Percentiles rank a stretch among this genome's conserved stretches.
Evolutionary conservation across 2,888 invertebrate species (phyloP).

Genomic region (Amblyteles armatorius): DNA sequence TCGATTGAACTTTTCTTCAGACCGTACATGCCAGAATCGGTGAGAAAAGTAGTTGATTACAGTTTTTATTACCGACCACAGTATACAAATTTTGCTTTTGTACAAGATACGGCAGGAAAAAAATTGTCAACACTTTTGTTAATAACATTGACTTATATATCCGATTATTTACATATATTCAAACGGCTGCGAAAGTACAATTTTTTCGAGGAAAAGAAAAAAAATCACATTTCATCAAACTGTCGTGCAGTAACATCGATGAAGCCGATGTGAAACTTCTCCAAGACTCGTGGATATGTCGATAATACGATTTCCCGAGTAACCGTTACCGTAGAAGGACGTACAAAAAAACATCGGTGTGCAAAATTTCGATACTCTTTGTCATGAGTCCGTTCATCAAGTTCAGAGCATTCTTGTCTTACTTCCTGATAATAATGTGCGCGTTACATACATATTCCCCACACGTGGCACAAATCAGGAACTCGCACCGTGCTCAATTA

Average conservation of each 20-base stretch:
- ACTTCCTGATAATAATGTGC: background rate
- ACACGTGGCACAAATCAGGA: background rate
- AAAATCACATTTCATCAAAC: background rate
- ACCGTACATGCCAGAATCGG: too few relatives aligned
- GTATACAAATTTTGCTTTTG: background rate
- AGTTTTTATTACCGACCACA: too few relatives aligned
- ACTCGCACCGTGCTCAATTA: conserved; percentile 21
- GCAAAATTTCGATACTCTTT: background rate
- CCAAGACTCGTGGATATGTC: background rate
- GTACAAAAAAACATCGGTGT: background rate
- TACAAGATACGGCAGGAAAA: background rate
- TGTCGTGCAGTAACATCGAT: background rate
- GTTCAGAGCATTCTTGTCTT: background rate
- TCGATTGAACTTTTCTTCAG: too few relatives aligned
- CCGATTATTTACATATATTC: conserved; percentile 6
- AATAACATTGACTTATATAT: background rate
- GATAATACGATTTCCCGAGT: background rate
- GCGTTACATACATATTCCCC: background rate
- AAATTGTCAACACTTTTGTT: background rate
- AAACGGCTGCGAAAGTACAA: background rate
- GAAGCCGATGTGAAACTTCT: background rate
- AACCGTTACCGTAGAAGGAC: background rate
- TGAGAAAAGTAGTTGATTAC: too few relatives aligned
- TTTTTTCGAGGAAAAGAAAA: background rate
- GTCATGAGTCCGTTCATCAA: background rate